Conservation (phyloP, 2,113 vertebrate genomes). For the Protobothrops flavoviridis region DNA sequence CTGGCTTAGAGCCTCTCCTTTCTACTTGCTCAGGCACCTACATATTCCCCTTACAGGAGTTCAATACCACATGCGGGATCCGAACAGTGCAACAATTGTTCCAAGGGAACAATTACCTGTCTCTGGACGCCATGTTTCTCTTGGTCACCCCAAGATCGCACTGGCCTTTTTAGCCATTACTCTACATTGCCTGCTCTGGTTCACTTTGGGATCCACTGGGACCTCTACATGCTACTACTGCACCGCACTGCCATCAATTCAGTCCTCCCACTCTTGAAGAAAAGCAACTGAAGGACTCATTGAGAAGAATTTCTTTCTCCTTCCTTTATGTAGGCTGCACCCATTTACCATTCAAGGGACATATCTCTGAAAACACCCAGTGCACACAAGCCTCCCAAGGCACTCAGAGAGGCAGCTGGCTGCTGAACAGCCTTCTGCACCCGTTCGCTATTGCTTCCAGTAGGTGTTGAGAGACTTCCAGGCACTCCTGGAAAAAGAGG, state of each 20-base stretch:
- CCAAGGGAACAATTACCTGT: not conserved
- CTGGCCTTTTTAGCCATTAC: not conserved
- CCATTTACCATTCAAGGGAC: not conserved
- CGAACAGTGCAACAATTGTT: not conserved
- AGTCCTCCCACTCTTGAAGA: not conserved
- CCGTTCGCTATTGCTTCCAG: not conserved
- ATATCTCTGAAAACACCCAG: not conserved
- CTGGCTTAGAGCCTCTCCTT: not conserved
- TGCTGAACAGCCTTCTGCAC: not conserved
- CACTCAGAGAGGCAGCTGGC: not conserved
- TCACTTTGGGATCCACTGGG: not conserved
- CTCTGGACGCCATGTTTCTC: not conserved
- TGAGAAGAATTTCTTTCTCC: not conserved
- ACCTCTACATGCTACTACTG: not conserved
- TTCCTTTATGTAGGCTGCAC: not conserved
- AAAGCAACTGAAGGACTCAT: not conserved
- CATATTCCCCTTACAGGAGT: not conserved
- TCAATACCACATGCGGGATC: not conserved
- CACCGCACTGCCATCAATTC: not conserved
- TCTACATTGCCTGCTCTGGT: not conserved
- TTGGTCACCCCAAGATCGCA: not conserved
- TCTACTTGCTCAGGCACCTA: not conserved
- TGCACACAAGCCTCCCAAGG: not conserved
- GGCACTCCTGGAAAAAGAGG: not conserved
- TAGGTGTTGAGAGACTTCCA: not conserved